These are phyloP conservation scores for Connochaetes taurinus DNA, from an alignment of 2,113 vertebrate genomes.

Conservation along the genomic window DNA sequence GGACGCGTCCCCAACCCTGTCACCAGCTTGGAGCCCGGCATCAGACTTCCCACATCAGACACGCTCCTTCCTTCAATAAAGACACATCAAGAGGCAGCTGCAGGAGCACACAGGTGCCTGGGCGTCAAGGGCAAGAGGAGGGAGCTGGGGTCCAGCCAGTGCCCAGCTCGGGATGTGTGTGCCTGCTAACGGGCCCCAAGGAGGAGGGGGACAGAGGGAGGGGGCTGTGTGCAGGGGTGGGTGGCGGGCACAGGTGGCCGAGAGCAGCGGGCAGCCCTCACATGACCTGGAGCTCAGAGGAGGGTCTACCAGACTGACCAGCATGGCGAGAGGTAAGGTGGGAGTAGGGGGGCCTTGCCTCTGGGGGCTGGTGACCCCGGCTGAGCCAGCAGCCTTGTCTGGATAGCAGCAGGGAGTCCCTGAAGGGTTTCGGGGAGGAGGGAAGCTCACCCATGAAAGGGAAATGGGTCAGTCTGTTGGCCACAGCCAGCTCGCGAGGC, in stretches of 20 bases:
- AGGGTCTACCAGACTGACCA: too few species aligned
- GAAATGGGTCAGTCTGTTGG: neutral
- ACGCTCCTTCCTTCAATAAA: neutral
- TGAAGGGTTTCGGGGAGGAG: neutral
- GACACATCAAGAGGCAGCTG: neutral
- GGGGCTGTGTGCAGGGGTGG: neutral
- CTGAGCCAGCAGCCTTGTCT: neutral
- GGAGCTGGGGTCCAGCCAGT: neutral
- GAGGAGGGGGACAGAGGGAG: neutral
- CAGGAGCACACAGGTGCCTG: neutral
- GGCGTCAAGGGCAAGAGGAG: neutral
- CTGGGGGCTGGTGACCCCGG: neutral
- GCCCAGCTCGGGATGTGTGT: neutral
- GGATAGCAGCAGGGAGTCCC: neutral
- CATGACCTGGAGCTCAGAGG: neutral
- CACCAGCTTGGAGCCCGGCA: neutral
- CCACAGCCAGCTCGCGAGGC: neutral
- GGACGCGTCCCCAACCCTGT: neutral
- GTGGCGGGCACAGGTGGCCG: rapidly evolving
- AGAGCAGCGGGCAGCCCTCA: neutral
- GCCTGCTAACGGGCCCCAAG: neutral
- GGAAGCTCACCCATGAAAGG: neutral
- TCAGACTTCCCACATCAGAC: neutral
- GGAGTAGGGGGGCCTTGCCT: neutral
- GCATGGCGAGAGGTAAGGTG: neutral